phyloP scores from a whole-genome alignment of 2,113 vertebrate genomes.

The Cnemophilus loriae region DNA sequence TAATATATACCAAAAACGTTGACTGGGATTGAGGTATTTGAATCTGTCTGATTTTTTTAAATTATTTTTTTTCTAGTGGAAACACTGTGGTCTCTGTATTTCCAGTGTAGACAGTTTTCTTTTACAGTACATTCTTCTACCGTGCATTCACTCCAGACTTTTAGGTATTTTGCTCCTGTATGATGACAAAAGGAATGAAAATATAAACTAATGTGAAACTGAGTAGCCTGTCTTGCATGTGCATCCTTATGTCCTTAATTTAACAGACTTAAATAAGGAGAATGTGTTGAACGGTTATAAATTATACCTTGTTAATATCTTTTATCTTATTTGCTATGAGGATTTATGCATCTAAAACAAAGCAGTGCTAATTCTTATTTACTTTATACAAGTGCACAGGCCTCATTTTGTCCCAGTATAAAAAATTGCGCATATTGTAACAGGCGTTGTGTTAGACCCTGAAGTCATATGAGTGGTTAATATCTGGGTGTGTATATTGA shows the following conservation, averaged over 20 bases:
- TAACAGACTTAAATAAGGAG: not conserved
- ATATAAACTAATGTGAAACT: not conserved
- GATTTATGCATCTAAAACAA: not conserved
- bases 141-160: not conserved
- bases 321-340: not conserved
- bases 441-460: not conserved
- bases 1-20: not conserved
- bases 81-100: not conserved
- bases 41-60: not conserved
- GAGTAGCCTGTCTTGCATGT: not conserved
- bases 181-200: not conserved
- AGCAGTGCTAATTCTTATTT: not conserved
- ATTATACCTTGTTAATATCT: not conserved
- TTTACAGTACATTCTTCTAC: not conserved
- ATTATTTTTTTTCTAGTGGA: not conserved
- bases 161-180: not conserved
- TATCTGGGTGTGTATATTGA: not conserved
- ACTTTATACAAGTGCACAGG: not conserved
- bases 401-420: not conserved
- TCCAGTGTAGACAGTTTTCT: not conserved
- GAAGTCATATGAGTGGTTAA: not conserved
- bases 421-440: not conserved
- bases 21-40: not conserved
- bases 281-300: not conserved
- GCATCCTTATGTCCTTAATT: not conserved